Conservation (phyloP, 1,140 invertebrate species). For the Cherax quadricarinatus region DNA sequence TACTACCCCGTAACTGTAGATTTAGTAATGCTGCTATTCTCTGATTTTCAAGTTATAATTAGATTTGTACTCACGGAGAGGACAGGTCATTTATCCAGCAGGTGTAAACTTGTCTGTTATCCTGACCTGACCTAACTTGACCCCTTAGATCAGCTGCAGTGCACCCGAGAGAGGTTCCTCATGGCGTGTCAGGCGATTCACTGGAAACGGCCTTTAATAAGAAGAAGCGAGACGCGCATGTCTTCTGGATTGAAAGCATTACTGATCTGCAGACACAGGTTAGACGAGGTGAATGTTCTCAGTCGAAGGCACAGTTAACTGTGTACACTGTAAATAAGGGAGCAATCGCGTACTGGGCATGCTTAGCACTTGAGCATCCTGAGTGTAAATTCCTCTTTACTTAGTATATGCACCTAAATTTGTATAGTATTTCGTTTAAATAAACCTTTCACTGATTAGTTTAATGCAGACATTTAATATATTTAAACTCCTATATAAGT, state of each 20-base stretch:
- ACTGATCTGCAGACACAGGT: conserved; percentile 68
- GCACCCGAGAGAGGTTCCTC: conserved; percentile 15
- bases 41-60: background rate
- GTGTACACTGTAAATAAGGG: background rate
- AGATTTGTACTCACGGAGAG: background rate
- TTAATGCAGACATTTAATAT: no score
- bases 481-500: no score
- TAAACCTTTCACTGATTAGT: background rate
- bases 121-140: conserved; percentile 55
- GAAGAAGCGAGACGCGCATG: conserved; percentile 59
- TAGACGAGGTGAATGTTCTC: conserved; percentile 14
- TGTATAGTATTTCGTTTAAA: background rate
- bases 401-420: background rate
- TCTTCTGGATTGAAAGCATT: conserved; percentile 67
- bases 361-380: background rate
- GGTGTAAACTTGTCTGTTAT: background rate
- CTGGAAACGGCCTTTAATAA: conserved; percentile 58
- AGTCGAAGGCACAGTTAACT: background rate
- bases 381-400: background rate
- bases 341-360: background rate
- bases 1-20: no score
- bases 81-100: background rate
- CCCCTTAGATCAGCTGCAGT: conserved; percentile 47
- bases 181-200: conserved; percentile 12
- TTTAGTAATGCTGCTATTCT: background rate